Percentiles rank a stretch among this genome's conserved stretches.
These are phyloP conservation scores for Formica selysi DNA, from an alignment of 1,140 invertebrate species.

Conservation along the genomic window DNA sequence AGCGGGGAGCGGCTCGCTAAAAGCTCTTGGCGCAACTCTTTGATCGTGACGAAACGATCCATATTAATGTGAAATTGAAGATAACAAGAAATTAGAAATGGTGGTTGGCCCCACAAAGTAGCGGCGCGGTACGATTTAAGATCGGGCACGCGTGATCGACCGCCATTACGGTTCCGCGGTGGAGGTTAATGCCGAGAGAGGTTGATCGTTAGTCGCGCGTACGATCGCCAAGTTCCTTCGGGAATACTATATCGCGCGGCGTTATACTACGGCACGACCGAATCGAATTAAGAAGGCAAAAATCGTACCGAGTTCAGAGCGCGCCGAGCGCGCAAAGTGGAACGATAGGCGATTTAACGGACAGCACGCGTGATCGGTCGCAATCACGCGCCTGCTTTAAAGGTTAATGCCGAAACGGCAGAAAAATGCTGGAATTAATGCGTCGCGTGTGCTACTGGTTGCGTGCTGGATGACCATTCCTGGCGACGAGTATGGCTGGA, in stretches of 20 bases:
- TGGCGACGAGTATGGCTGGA: conserved; percentile 14
- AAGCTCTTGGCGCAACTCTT: conserved; percentile 19
- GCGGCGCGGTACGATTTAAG: conserved; percentile 38
- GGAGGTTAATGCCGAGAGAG: conserved; percentile 51
- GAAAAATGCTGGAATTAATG: conserved; percentile 75
- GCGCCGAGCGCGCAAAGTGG: conserved; percentile 55
- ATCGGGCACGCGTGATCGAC: conserved; percentile 65
- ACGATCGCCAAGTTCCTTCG: conserved; percentile 5
- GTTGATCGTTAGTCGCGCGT: conserved; percentile 51
- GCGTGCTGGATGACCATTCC: conserved; percentile 74
- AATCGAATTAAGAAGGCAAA: conserved; percentile 57
- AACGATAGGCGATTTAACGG: conserved; percentile 61
- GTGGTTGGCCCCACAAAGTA: not conserved
- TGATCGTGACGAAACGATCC: conserved; percentile 25
- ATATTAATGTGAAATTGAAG: conserved; percentile 29
- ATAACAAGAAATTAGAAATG: conserved; percentile 50
- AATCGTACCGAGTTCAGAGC: conserved; percentile 41
- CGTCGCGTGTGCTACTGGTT: conserved; percentile 77
- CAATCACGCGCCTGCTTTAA: conserved; percentile 69
- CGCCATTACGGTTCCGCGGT: conserved; percentile 47
- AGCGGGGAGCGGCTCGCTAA: not conserved
- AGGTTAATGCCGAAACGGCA: conserved; percentile 64
- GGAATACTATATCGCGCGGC: conserved; percentile 23
- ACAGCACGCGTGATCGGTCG: conserved; percentile 70
- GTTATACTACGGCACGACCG: conserved; percentile 42